Percentiles rank a stretch among this genome's conserved stretches.
Conservation (phyloP, 1,140 invertebrate genomes). For the Brachionus plicatilis region DNA sequence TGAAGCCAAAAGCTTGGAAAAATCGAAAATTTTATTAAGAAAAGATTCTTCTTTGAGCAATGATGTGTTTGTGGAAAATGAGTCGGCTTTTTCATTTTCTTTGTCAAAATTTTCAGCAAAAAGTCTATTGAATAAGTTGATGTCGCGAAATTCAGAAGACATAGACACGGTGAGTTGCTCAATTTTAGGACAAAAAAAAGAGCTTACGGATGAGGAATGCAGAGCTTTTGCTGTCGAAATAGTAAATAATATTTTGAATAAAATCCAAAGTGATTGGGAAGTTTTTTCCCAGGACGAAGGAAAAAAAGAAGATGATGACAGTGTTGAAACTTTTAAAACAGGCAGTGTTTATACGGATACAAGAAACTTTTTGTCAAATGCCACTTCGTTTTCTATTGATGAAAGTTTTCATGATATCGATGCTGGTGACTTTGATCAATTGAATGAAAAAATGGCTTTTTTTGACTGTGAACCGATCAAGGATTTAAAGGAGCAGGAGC, state of each 20-base stretch:
- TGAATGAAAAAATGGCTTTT: not conserved
- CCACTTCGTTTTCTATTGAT: conserved; percentile 4
- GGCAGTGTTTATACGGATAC: not conserved
- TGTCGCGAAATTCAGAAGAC: conserved; percentile 9
- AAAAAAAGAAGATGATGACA: not conserved
- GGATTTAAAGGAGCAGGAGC: not conserved
- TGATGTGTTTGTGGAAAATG: conserved; percentile 29
- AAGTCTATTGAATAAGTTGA: not conserved
- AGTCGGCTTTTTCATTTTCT: conserved; percentile 14
- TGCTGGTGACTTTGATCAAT: not conserved
- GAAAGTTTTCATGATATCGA: not conserved
- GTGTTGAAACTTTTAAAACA: not conserved
- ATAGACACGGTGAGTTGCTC: not conserved
- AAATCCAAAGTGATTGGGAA: not conserved
- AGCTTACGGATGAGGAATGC: not conserved
- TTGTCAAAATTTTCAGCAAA: conserved; percentile 18
- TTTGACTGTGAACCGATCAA: conserved; percentile 11
- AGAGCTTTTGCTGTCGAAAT: not conserved
- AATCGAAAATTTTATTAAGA: not conserved
- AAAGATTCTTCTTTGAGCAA: conserved; percentile 38
- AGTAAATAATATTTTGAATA: not conserved
- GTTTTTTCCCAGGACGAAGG: not conserved
- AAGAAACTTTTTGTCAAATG: conserved; percentile 2
- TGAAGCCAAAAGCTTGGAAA: not conserved
- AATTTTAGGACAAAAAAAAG: not conserved